Base-by-base conservation (phyloP, 2,888 invertebrate genomes). In the Sinelater perroti region DNA sequence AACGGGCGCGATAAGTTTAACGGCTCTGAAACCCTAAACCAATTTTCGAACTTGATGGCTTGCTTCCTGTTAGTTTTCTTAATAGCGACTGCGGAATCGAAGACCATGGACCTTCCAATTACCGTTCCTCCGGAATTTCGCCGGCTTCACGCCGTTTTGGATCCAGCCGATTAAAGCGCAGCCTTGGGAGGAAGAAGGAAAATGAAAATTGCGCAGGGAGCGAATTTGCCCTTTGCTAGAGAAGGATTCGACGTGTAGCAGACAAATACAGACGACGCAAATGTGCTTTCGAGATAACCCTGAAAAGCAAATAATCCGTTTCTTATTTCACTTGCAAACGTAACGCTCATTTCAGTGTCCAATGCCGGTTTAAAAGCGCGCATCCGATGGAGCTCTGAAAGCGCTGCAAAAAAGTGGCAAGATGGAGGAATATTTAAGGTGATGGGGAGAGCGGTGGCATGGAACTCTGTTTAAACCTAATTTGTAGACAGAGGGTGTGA, bases 301-400 rank as follows among this genome's bases (percentile, higher is more conserved):
- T 67, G 67, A 72, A 72, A 72, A 67, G 66, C 20, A 36, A 71
- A 70, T 71, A 72, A 26, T 67, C 61, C 59, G 56, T 67, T 64
- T 70, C 70, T 70, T 70, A 72, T 73, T 72, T 71, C 68, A 70
- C 71, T 72, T 72, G 38, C 72, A 72, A 71, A 72, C 72, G 69
- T 70, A 67, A 67, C 13, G 20, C 40, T 20, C 24, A 35, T 17
- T 35, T 35, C 35, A 35, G 18, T 68, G 66, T 65, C 65, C 60
- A 60, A 62, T 62, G 65, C 56, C 51, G 47, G 66, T 64, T 67
- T 66, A 64, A 68, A 67, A 59, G 53, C 49, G 54, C 44, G 52
- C 52, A 54, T 60, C 62, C 63, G 68, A 66, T 66, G 69, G 63
- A 42, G 66, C 62, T 62, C 58, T 67, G 61, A 65, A 62, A 64